A percentile compares a stretch with the other conserved stretches of the same genome.
phyloP scores from a whole-genome alignment of 2,888 invertebrate genomes.

The Acanthosepion lycidas region DNA sequence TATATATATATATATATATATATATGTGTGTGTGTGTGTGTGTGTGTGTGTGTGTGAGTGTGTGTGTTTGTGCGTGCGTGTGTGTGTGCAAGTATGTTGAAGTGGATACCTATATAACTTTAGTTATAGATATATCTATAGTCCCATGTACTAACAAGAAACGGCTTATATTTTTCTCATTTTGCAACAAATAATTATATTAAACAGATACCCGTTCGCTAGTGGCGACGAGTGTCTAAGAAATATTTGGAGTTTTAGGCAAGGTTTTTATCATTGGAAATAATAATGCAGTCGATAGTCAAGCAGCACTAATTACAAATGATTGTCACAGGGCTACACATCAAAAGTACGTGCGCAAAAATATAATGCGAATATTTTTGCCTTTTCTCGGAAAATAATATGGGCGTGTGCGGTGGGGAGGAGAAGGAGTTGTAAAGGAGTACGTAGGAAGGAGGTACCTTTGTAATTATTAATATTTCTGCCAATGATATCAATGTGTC shows the following conservation, averaged over 20 bases:
- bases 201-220: background rate
- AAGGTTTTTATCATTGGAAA: conserved; percentile 21
- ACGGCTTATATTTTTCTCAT: background rate
- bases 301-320: conserved; percentile 1
- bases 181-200: background rate
- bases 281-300: conserved; percentile 4
- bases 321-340: background rate
- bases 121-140: background rate
- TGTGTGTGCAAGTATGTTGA: background rate
- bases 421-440: background rate
- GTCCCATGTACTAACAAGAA: background rate
- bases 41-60: too few species aligned
- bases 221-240: background rate
- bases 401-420: background rate
- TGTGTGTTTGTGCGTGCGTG: too few species aligned
- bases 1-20: background rate
- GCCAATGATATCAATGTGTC: conserved; percentile 15
- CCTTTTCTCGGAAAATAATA: conserved; percentile 20
- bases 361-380: conserved; percentile 33
- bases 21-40: too few species aligned
- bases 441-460: background rate
- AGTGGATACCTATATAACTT: too few species aligned
- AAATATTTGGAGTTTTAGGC: background rate
- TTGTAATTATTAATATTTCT: background rate
- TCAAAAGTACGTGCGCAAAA: background rate